Percentiles rank a stretch among this genome's conserved stretches.
Conservation (phyloP, 2,797 vertebrate genomes). For the Lepilemur septentrionalis region DNA sequence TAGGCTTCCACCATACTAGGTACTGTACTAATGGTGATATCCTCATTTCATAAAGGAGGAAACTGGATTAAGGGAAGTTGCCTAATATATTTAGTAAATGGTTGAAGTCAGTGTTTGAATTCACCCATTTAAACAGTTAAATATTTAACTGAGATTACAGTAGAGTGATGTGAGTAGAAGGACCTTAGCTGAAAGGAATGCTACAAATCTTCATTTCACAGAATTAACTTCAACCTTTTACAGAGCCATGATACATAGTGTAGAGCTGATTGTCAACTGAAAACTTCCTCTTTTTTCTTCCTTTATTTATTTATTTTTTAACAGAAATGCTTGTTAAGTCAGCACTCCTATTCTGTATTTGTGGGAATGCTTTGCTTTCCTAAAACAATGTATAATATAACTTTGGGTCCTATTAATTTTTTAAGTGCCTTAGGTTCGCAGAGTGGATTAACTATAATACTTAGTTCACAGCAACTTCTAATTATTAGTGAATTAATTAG, state of each 20-base stretch:
- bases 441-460: not conserved
- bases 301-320: not conserved
- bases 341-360: not conserved
- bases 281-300: not conserved
- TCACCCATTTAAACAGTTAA: not conserved
- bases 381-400: not conserved
- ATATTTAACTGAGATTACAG: not conserved
- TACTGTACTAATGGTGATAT: not conserved
- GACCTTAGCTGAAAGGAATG: not conserved
- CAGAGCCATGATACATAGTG: not conserved
- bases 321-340: not conserved
- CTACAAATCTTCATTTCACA: not conserved
- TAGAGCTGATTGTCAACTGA: not conserved
- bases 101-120: not conserved
- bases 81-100: not conserved
- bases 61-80: not conserved
- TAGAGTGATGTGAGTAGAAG: not conserved
- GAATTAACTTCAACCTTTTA: not conserved
- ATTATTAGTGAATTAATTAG: not conserved
- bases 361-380: not conserved
- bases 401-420: not conserved
- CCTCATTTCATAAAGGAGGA: not conserved
- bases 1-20: not conserved
- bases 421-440: not conserved
- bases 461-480: not conserved